Evolutionary conservation across 2,797 vertebrate species (phyloP).

Genomic region (Muscicapa striata): DNA sequence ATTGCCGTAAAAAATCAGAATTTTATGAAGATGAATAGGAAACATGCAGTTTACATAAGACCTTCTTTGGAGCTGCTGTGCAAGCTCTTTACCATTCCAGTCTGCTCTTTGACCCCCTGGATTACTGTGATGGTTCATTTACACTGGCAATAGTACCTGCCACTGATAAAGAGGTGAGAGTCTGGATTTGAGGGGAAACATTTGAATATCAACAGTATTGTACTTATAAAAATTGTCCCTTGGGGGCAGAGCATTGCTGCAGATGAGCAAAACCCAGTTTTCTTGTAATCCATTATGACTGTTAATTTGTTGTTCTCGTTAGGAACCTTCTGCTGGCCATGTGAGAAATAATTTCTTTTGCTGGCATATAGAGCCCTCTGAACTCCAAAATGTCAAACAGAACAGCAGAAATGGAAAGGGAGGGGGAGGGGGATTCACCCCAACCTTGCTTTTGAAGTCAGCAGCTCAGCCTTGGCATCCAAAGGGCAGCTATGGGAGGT

Average conservation of each 20-base stretch:
- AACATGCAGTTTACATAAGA: constrained; percentile 4
- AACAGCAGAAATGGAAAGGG: not conserved
- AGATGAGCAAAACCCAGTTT: constrained; percentile 10
- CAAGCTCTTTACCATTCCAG: not conserved
- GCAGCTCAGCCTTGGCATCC: not conserved
- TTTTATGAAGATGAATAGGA: constrained; percentile 54
- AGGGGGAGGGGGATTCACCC: not conserved
- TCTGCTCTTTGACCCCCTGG: not conserved
- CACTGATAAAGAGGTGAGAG: not conserved
- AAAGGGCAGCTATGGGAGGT: not conserved
- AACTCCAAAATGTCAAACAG: constrained; percentile 39
- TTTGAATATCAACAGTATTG: not conserved
- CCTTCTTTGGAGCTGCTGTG: not conserved
- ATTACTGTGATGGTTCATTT: not conserved
- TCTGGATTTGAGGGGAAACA: not conserved
- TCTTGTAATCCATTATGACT: constrained; percentile 11
- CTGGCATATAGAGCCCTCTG: not conserved
- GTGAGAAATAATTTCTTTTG: constrained; percentile 1
- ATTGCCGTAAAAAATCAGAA: constrained; percentile 42
- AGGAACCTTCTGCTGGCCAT: not conserved
- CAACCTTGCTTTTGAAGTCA: not conserved
- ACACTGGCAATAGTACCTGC: not conserved
- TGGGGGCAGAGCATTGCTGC: constrained; percentile 47
- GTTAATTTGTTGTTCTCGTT: constrained; percentile 17
- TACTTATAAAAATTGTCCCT: constrained; percentile 59